Percentiles rank a stretch among this genome's conserved stretches.
Conservation (phyloP, 1,140 invertebrate genomes). For the Cryptotermes secundus region DNA sequence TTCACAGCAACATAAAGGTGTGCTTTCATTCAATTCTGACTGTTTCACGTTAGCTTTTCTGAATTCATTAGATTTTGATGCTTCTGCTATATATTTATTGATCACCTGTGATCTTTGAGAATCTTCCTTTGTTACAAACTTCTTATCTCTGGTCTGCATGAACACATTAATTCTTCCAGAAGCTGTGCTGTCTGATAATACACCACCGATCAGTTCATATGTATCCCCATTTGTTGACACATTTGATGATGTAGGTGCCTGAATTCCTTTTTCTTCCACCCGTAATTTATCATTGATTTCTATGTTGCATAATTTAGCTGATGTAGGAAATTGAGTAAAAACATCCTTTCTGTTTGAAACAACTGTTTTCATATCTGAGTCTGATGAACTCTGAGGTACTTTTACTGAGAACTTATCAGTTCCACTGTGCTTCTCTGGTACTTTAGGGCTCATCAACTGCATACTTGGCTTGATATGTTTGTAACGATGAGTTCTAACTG, state of each 20-base stretch:
- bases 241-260: not conserved
- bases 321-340: not conserved
- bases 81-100: not conserved
- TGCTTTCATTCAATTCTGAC: not conserved
- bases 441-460: not conserved
- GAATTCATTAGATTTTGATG: not conserved
- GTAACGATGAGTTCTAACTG: not conserved
- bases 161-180: not conserved
- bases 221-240: not conserved
- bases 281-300: not conserved
- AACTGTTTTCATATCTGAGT: not conserved
- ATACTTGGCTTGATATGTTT: not conserved
- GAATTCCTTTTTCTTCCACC: not conserved
- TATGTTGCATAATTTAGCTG: not conserved
- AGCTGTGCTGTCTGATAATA: not conserved
- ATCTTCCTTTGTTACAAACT: not conserved
- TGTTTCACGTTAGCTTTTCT: not conserved
- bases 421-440: not conserved
- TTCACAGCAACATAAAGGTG: constrained; percentile 21
- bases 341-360: not conserved
- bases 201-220: not conserved
- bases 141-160: not conserved
- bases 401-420: not conserved
- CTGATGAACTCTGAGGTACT: not conserved
- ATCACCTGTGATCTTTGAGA: not conserved